Percentiles rank a stretch among this genome's conserved stretches.
Conservation (phyloP, 1,140 invertebrate species). For the Lepidostoma basale region DNA sequence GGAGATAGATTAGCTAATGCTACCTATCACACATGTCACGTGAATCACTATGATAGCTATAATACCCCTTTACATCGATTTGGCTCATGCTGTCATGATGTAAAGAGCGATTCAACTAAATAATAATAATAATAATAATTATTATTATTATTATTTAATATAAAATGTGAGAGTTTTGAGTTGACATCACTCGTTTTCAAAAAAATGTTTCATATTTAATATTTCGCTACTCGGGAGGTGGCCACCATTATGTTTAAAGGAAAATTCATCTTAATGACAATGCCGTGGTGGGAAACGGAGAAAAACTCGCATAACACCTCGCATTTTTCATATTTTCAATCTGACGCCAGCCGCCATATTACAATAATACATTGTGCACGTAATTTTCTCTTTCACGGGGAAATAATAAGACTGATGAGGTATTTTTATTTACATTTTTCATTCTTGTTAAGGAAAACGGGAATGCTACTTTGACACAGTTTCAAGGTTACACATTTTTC, state of each 20-base stretch:
- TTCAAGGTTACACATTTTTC: no score
- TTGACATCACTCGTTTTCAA: neutral
- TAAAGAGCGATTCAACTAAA: no score
- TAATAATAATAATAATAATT: neutral
- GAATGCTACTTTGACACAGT: no score
- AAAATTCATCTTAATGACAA: constrained; percentile 36
- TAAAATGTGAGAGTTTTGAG: neutral
- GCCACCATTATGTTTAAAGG: constrained; percentile 17
- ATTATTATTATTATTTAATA: neutral
- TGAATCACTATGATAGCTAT: no score
- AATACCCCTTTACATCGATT: no score
- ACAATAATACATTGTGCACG: neutral
- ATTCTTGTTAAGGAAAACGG: no score
- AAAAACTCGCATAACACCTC: neutral
- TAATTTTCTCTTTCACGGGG: no score
- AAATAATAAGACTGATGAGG: no score
- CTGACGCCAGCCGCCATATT: neutral
- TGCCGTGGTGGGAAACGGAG: constrained; percentile 3
- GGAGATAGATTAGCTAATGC: no score
- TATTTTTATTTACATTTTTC: no score
- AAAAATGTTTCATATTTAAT: neutral
- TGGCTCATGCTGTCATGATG: no score
- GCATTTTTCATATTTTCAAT: neutral
- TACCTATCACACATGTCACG: no score
- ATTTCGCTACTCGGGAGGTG: neutral